These are phyloP conservation scores for Paracentrotus lividus DNA, from an alignment of 53 echinoderm and acorn worm species.

Conservation along the genomic window DNA sequence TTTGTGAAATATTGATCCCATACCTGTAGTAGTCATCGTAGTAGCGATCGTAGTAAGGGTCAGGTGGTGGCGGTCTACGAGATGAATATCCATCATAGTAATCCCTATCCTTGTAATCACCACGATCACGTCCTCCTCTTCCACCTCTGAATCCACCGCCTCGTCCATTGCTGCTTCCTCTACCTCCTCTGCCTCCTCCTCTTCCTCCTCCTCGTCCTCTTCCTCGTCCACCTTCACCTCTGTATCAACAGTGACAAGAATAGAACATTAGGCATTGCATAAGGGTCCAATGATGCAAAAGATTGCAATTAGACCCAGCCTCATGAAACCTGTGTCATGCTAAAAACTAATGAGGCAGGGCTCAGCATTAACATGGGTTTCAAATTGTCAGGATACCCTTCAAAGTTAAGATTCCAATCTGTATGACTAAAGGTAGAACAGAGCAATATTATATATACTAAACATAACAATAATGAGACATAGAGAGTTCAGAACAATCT, in stretches of 20 bases:
- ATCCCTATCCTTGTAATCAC: constrained; percentile 57
- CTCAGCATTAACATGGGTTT: too few species aligned
- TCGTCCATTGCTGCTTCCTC: constrained; percentile 67
- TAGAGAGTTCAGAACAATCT: too few species aligned
- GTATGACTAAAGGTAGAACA: too few species aligned
- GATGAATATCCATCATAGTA: constrained; percentile 72
- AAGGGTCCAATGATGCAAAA: not conserved
- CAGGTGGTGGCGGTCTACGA: constrained; percentile 72
- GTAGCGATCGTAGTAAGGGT: constrained; percentile 75
- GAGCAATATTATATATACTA: too few species aligned
- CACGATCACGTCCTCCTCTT: constrained; percentile 35
- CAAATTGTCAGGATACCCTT: too few species aligned
- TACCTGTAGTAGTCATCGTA: constrained; percentile 82
- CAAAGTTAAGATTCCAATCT: too few species aligned
- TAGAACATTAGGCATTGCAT: not conserved
- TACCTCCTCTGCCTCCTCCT: constrained; percentile 66
- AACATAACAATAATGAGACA: too few species aligned
- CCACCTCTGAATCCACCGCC: constrained; percentile 51
- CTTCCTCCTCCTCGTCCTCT: constrained; percentile 42
- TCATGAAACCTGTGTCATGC: not conserved
- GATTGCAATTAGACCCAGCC: not conserved
- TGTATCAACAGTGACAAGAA: not conserved
- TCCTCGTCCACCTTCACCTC: constrained; percentile 15
- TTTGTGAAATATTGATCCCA: not conserved
- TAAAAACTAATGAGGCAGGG: too few species aligned